Percentiles rank a stretch among this genome's conserved stretches.
Evolutionary conservation across 1,140 invertebrate genomes (phyloP).

Genomic region (Drosophila malerkotliana): DNA sequence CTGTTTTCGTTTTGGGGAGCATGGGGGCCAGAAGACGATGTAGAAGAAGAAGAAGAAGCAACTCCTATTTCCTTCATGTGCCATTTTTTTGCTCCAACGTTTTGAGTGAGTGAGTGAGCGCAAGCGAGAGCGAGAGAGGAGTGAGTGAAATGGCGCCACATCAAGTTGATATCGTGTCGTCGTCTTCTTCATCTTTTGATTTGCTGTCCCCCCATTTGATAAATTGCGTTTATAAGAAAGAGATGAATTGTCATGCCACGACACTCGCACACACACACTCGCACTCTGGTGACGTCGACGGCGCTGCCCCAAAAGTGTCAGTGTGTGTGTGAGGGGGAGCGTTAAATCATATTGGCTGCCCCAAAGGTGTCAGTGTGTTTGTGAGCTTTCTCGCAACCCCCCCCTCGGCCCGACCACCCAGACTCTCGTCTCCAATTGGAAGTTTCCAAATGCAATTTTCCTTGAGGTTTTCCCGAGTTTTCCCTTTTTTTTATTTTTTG

Average conservation of each 20-base stretch:
- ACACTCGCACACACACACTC: slow-evolving; percentile 45
- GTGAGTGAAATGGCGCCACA: slow-evolving; percentile 48
- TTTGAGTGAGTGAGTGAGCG: slow-evolving; percentile 57
- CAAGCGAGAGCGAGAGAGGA: slow-evolving; percentile 14
- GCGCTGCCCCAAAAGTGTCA: slow-evolving; percentile 14
- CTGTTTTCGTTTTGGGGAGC: slow-evolving; percentile 5
- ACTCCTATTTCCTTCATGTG: slow-evolving; percentile 80
- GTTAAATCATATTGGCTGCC: slow-evolving; percentile 82
- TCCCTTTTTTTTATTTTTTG: slow-evolving; percentile 15
- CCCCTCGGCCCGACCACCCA: slow-evolving; percentile 13
- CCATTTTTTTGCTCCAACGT: slow-evolving; percentile 50
- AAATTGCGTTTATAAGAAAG: slow-evolving; percentile 84
- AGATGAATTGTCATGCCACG: slow-evolving; percentile 84
- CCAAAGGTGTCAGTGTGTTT: slow-evolving; percentile 43
- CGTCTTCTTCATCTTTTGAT: slow-evolving; percentile 83
- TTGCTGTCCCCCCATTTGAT: slow-evolving; percentile 83
- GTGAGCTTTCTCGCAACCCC: slow-evolving; percentile 56
- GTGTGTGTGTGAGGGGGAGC: slow-evolving; percentile 51
- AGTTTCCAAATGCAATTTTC: slow-evolving; percentile 82
- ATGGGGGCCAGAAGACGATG: slow-evolving; percentile 23
- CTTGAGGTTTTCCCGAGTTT: slow-evolving; percentile 71
- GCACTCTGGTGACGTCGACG: slow-evolving; percentile 24
- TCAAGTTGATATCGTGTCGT: slow-evolving; percentile 78
- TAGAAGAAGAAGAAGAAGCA: slow-evolving; percentile 66
- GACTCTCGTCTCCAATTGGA: slow-evolving; percentile 77